Evolutionary conservation across 2,888 invertebrate species (phyloP).

Genomic region (Pachycephus smyrnensis): DNA sequence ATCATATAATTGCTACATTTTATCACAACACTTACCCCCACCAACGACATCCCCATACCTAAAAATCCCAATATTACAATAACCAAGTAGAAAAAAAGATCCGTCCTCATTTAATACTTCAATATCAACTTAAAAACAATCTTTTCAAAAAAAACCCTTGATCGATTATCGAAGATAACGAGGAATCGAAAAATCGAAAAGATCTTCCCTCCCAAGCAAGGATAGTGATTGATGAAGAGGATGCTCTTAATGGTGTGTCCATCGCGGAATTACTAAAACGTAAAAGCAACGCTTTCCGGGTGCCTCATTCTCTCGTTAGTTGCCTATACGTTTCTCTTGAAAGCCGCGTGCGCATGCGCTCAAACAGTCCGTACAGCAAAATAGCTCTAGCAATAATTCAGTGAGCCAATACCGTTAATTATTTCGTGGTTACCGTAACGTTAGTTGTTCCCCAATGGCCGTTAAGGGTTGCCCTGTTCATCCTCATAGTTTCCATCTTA

Average conservation of each 20-base stretch:
- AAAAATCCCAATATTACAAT: not conserved
- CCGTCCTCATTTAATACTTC: not conserved
- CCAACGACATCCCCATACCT: not conserved
- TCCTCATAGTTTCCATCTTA: not conserved
- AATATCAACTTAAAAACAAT: not conserved
- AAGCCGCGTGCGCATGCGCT: not conserved
- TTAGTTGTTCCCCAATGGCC: not conserved
- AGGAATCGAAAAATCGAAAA: conserved; percentile 33
- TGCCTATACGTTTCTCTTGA: not conserved
- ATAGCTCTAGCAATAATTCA: conserved; percentile 12
- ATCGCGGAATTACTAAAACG: conserved; percentile 5
- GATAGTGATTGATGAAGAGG: conserved; percentile 38
- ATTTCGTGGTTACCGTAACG: conserved; percentile 19
- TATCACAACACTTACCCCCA: not conserved
- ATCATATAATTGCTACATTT: conserved; percentile 29
- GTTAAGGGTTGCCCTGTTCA: not conserved
- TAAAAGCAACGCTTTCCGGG: not conserved
- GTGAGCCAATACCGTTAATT: conserved; percentile 19
- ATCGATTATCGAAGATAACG: conserved; percentile 5
- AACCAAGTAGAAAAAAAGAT: not conserved
- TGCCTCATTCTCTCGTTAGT: not conserved
- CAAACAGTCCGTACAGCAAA: not conserved
- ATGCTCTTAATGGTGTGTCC: conserved; percentile 32
- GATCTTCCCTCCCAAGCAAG: conserved; percentile 19
- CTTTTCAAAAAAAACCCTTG: not conserved